phyloP scores from a whole-genome alignment of 2,888 invertebrate species.

The Ditula angustiorana region DNA sequence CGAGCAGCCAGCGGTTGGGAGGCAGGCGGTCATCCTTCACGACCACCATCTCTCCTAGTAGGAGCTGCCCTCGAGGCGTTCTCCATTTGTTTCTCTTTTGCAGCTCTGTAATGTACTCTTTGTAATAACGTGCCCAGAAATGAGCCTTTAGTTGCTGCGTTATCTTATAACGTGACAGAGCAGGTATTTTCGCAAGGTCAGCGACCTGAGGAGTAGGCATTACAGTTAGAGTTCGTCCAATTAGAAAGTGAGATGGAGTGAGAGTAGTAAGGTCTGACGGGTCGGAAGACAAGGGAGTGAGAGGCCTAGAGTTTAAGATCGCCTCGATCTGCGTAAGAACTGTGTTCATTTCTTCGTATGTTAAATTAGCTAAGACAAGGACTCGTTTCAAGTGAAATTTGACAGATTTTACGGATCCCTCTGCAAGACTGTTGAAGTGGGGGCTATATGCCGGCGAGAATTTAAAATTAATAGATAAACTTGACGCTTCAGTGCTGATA shows the following conservation, averaged over 20 bases:
- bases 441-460: too few relatives aligned
- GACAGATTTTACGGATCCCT: constrained; percentile 43
- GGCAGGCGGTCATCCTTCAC: constrained; percentile 43
- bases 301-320: constrained; percentile 4
- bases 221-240: constrained; percentile 35
- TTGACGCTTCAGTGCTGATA: too few relatives aligned
- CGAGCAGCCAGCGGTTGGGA: constrained; percentile 41
- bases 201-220: constrained; percentile 8
- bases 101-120: constrained; percentile 44
- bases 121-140: too few relatives aligned
- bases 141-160: too few relatives aligned
- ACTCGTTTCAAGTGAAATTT: constrained; percentile 43
- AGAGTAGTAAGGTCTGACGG: constrained; percentile 22
- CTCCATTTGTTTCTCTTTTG: constrained; percentile 46
- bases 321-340: constrained; percentile 38
- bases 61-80: constrained; percentile 10
- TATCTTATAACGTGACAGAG: not conserved
- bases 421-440: constrained; percentile 44
- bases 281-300: constrained; percentile 23
- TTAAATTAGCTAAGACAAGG: constrained; percentile 32
- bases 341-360: too few relatives aligned
- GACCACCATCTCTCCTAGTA: constrained; percentile 38
- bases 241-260: constrained; percentile 37
- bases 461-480: too few relatives aligned
- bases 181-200: not conserved